Base-by-base conservation (phyloP, 2,888 invertebrate species). In the Heteropelma amictum region DNA sequence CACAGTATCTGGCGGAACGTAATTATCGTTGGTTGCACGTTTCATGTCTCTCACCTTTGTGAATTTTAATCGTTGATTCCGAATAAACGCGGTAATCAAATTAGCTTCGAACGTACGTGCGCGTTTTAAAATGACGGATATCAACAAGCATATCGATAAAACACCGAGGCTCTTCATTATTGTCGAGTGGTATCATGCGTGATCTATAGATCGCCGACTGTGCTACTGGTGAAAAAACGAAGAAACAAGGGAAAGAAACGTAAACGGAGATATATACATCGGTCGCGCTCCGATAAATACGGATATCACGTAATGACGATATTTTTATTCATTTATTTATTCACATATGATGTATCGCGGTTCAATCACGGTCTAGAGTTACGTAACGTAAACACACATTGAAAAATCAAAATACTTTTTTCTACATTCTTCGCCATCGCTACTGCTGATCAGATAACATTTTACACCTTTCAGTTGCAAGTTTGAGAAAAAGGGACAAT, bases 261-360 rank as follows among this genome's bases (percentile, higher is more conserved):
- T 17, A 30, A 70, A 61, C 35, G 23, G 17, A 10, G 40, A 51
- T 28, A 53, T 63, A 17, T n/a, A n/a, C n/a, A n/a, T 49, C 19
- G 54, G 60, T 65, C 70, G 49, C 61, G 60, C 74, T 70, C 53
- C 30, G 21, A n/a, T 61, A 70, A 54, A 65, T 51, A 30, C 70
- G 70, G 65, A 75, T 61, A 61, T 75, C 65, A 40, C 70, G 65
- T 65, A 75, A 75, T 60, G 23, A 33, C 23, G 23, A 12, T 4
- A 64, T 14, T 67, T 49, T 61, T 67, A 45, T 69, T 63, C 60
- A 61, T 72, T 61, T 68, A 64, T 69, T 63, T 53, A 54, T 73
- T 68, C 61, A 54, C 61, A 45, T 69, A 74, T 69, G 53, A 26
- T 38, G 49, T 30, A 23, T 63, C 51, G 42, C 40, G 42, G 17